These are phyloP conservation scores for Columbina picui DNA, from an alignment of 2,113 vertebrate genomes.

Conservation along the genomic window DNA sequence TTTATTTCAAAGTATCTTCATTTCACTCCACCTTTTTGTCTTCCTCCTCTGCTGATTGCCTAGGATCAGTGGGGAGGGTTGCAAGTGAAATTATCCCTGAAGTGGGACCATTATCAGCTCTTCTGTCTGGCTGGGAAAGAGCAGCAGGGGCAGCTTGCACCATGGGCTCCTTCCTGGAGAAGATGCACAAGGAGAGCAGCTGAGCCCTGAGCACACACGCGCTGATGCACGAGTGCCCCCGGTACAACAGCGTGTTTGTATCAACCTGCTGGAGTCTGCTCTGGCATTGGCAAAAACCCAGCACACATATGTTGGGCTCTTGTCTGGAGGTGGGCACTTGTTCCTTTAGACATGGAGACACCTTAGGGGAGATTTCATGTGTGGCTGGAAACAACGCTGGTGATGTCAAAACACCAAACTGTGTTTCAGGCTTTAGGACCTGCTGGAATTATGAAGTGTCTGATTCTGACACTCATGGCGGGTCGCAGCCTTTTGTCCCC, in stretches of 20 bases:
- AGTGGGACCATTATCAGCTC: not conserved
- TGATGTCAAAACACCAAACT: accelerated
- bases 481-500: not conserved
- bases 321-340: not conserved
- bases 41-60: not conserved
- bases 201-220: not conserved
- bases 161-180: accelerated
- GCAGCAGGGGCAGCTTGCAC: not conserved
- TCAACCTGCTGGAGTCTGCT: not conserved
- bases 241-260: accelerated
- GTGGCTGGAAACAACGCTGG: accelerated
- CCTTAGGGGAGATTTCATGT: not conserved
- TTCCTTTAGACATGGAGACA: accelerated
- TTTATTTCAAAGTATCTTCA: not conserved
- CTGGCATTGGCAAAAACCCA: accelerated
- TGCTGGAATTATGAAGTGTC: not conserved
- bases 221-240: accelerated
- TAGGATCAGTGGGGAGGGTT: not conserved
- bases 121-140: not conserved
- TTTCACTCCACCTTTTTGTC: not conserved
- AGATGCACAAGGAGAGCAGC: accelerated
- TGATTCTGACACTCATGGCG: not conserved
- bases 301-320: accelerated
- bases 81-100: not conserved
- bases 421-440: not conserved